Conservation (phyloP, 2,113 vertebrate genomes). For the Sprattus sprattus region DNA sequence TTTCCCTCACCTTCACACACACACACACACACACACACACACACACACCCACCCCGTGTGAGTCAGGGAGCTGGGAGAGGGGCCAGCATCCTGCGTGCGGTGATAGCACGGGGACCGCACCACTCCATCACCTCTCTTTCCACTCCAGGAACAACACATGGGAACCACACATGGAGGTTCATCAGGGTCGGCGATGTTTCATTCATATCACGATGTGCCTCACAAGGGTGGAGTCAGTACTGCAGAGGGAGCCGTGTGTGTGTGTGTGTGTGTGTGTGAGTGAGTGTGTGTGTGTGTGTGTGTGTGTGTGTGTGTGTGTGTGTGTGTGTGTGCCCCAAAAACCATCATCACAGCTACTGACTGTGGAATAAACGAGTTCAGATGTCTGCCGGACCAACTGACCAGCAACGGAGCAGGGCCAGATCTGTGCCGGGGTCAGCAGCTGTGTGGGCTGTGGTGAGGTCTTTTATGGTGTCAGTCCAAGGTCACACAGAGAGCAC, state of each 20-base stretch:
- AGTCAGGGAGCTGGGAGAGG: background rate
- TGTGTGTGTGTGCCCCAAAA: too few species aligned
- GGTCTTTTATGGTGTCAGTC: too few species aligned
- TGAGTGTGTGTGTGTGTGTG: too few species aligned
- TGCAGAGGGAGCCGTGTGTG: background rate
- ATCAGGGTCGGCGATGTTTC: background rate
- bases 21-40: background rate
- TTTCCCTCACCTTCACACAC: background rate
- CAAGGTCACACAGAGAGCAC: too few species aligned
- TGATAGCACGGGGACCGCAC: background rate
- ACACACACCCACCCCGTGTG: background rate
- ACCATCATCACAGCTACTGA: too few species aligned
- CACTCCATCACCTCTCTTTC: background rate
- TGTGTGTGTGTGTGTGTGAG: too few species aligned
- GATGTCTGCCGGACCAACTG: too few species aligned
- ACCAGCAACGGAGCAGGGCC: too few species aligned
- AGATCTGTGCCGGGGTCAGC: too few species aligned
- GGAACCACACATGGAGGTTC: background rate
- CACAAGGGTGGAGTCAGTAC: too few species aligned
- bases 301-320: background rate
- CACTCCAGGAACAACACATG: background rate
- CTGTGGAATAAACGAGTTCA: too few species aligned
- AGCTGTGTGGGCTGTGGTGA: too few species aligned
- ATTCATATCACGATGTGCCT: background rate
- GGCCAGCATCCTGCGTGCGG: background rate